Evolutionary conservation across 2,113 vertebrate species (phyloP).

Genomic region (Sisor rabdophorus): DNA sequence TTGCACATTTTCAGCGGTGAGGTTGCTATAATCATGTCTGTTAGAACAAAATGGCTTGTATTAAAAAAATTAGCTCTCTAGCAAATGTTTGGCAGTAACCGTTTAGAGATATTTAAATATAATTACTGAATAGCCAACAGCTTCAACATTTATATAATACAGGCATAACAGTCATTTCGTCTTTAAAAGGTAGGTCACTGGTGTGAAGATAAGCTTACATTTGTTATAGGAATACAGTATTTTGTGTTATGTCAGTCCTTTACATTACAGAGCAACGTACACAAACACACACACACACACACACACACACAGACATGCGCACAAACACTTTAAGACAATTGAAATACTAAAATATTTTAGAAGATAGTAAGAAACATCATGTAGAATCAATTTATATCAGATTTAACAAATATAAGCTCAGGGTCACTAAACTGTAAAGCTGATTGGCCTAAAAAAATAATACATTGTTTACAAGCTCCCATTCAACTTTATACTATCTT

Average conservation of each 20-base stretch:
- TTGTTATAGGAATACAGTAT: neutral
- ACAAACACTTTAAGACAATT: neutral
- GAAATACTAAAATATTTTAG: neutral
- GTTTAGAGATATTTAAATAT: neutral
- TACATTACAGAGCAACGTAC: neutral
- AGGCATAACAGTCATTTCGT: neutral
- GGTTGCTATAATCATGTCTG: neutral
- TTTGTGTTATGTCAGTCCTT: neutral
- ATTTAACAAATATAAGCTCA: neutral
- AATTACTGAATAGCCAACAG: neutral
- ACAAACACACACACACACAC: neutral
- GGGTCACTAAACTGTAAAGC: neutral
- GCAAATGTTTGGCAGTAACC: neutral
- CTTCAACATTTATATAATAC: neutral
- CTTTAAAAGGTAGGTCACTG: too few relatives aligned
- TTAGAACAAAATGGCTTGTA: neutral
- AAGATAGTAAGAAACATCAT: neutral
- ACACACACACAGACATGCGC: too few relatives aligned
- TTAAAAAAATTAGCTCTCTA: neutral
- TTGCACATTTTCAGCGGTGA: neutral
- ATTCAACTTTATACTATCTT: neutral
- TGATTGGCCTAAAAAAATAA: neutral
- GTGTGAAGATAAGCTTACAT: neutral
- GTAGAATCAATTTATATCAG: neutral
- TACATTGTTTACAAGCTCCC: neutral